These are phyloP conservation scores for Gerris buenoi DNA, from an alignment of 1,140 invertebrate species.

Conservation along the genomic window DNA sequence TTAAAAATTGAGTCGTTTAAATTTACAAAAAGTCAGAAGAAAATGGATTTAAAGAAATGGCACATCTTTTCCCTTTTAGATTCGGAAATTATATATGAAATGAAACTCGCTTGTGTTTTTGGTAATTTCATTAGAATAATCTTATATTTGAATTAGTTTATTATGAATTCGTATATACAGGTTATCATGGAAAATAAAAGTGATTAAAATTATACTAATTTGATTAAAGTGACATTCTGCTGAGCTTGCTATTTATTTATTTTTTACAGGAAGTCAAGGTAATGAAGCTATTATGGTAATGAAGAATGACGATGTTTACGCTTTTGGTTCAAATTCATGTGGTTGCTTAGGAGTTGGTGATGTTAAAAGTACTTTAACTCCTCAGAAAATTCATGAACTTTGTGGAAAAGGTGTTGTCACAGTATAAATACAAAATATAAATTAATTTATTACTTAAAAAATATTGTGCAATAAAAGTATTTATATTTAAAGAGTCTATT, in stretches of 20 bases:
- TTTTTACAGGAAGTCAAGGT: slow-evolving; percentile 30
- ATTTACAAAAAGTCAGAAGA: not conserved
- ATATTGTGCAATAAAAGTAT: too few species aligned
- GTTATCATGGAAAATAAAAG: too few species aligned
- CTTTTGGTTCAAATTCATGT: slow-evolving; percentile 41
- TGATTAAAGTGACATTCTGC: too few species aligned
- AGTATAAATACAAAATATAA: too few species aligned
- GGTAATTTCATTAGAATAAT: slow-evolving; percentile 29
- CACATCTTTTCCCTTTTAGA: slow-evolving; percentile 43
- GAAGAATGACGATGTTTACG: slow-evolving; percentile 44
- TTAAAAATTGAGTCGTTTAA: too few species aligned
- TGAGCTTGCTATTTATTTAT: not conserved
- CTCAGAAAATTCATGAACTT: slow-evolving; percentile 39
- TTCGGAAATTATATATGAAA: slow-evolving; percentile 34
- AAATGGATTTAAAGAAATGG: slow-evolving; percentile 42
- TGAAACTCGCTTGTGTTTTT: slow-evolving; percentile 43
- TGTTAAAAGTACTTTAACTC: slow-evolving; percentile 38
- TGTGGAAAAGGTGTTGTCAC: slow-evolving; percentile 41
- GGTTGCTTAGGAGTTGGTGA: slow-evolving; percentile 45
- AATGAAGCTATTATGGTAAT: slow-evolving; percentile 49
- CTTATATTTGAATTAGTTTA: slow-evolving; percentile 6
- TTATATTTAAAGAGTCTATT: too few species aligned
- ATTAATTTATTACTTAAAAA: too few species aligned
- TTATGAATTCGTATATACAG: not conserved
- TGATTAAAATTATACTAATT: too few species aligned